Evolutionary conservation across 2,797 vertebrate genomes (phyloP), one percentile per base, ranked within the genome.

Genomic region (Vireo griseus): DNA sequence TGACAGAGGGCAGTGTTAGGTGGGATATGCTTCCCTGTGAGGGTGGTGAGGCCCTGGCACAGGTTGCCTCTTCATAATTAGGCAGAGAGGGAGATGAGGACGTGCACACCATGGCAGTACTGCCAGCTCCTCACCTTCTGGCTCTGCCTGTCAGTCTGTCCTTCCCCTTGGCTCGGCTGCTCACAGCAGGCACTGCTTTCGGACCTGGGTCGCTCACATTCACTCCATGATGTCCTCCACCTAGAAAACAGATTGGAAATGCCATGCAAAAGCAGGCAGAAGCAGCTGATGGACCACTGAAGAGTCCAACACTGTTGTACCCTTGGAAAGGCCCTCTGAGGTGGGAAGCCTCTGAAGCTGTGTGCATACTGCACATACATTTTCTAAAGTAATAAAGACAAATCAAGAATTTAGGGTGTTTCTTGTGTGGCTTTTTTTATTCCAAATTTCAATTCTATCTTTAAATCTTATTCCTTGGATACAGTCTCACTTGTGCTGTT

Each of bases 91-190:
- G 88, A 86, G 86, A 39, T 3, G 18, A 26, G 63, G 85, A 65
- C 3, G 0, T 5, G 20, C 14, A 3, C 13, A 37, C 8, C n/a
- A 2, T 0, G 2, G 47, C 71, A 39, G 50, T 29, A 28, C 51
- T 65, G 77, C 66, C 69, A 69, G 10, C 17, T 67, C 45, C 91
- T 96, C 96, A 99, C 99, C 99, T 99, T 94, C 98, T 98, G 91
- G 99, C 99, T 97, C 99, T 98, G 89, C 99, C 99, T 1, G 99
- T 99, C 97, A 99, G 97, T 66, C 99, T 98, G 93, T 99, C 99
- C 96, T 98, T 99, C 84, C 99, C 99, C 97, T 98, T 98, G 72
- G 99, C 99, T 96, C 98, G 99, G 88, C 99, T 99, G 98, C 98
- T 97, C 93, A 97, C 97, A 75, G 98, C 98, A 6, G 96, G 96